Base-by-base conservation (phyloP, 2,797 vertebrate genomes). In the Australoheros facetus region DNA sequence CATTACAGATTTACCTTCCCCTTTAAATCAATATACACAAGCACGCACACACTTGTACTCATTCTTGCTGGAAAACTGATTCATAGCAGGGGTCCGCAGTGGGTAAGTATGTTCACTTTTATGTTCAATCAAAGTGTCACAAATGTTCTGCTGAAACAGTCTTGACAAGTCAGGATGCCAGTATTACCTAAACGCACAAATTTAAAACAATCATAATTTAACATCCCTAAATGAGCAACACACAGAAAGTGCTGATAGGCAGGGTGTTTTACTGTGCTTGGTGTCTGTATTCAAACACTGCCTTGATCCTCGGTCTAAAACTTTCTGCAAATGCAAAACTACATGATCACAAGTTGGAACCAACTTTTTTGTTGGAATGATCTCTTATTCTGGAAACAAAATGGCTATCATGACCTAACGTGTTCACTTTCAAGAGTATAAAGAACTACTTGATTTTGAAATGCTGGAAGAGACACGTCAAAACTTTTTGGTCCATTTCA, bases 101-200 rank as follows among this genome's bases (percentile, higher is more conserved):
- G 79, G 94, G 94, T 95, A 94, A 95, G 93, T 95, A 94, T 95
- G 71, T 77, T 75, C 32, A 80, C 81, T 91, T 92, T 91, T 80
- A 64, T 81, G 70, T 82, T 72, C 3, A 56, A 74, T 84, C 32
- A 17, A 17, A 78, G 79, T 85, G 64, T 70, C 51, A 32, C 64
- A 82, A 82, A 69, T 81, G 56, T 54, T 71, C 55, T 79, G 11
- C 32, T 34, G 32, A 87, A 81, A 78, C 55, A 7, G 2, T 64
- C 71, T 45, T 72, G 28, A 64, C 28, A 4, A 42, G n/a, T 71
- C 51, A 28, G 32, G 70, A 77, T 75, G 78, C 16, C 26, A 45
- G 16, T 75, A 39, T 51, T 58, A 32, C 58, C 9, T 12, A 37
- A 80, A 53, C 58, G 32, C 54, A 70, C 32, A 45, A 21, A 45